Base-by-base conservation (phyloP, 2,888 invertebrate species). In the Drosophila macrospina region DNA sequence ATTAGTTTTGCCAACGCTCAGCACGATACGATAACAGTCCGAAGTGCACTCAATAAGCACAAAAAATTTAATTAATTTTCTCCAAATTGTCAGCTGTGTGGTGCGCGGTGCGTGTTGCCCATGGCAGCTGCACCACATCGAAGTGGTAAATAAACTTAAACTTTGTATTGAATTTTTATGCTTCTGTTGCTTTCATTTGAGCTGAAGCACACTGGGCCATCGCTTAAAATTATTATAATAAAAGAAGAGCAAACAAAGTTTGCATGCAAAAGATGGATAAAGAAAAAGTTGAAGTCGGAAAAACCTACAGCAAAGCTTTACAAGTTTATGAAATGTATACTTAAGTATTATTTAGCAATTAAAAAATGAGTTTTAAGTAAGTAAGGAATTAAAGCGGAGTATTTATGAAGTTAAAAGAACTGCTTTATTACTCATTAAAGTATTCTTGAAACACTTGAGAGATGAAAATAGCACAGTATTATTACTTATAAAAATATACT, bases 21-120 rank as follows among this genome's bases (percentile, higher is more conserved):
- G 51, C 60, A 41, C 39, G 56, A 48, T 39, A 45, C 32, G 28
- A 26, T 15, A 24, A 20, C 36, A 32, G 50, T 44, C 13, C 39
- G 45, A 50, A 55, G 42, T 52, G 64, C 57, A 76, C 66, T 69
- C 55, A 63, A 68, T 72, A 48, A 64, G 65, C 64, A 65, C 64
- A 65, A 59, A 66, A 56, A 70, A 59, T 69, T 78, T 81, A 81
- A 85, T 81, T 76, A 85, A 85, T 66, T 76, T 65, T 44, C 50
- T 20, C 34, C 44, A 56, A 72, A 44, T 42, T 56, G 57, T 39
- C 54, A 41, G 55, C 8, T 54, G 32, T 20, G 28, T 15, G 28
- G 30, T 13, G 13, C 16, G 28, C n/a, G 28, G 30, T 13, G 13
- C 16, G 34, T 28, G 47, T 32, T 16, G 16, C 32, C n/a, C 28